phyloP scores from a whole-genome alignment of 2,888 invertebrate species.

The Yponomeuta plumbellus region DNA sequence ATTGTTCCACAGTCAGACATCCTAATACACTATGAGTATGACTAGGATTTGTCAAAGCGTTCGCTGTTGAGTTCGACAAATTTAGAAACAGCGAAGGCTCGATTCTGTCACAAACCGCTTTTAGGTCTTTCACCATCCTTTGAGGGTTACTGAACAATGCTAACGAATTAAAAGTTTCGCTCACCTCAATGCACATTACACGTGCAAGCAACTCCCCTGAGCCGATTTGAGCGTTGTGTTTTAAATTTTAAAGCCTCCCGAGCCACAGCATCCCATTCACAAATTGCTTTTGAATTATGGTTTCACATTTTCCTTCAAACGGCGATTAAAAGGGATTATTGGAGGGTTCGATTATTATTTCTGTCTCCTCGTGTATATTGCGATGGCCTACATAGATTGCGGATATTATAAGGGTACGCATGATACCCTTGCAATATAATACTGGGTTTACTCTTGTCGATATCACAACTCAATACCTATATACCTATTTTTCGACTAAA shows the following conservation, averaged over 20 bases:
- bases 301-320: background rate
- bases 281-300: background rate
- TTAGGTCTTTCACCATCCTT: background rate
- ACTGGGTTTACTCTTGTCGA: no score
- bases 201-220: background rate
- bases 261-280: background rate
- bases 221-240: background rate
- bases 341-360: background rate
- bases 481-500: no score
- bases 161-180: slow-evolving; percentile 6
- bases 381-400: background rate
- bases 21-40: no score
- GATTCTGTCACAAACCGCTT: background rate
- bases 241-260: background rate
- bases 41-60: no score
- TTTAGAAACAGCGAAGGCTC: background rate
- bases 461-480: no score
- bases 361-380: background rate
- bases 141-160: background rate
- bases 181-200: background rate
- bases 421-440: background rate
- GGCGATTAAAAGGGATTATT: background rate
- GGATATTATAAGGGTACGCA: background rate
- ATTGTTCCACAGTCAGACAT: no score
- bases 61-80: no score